Base-by-base conservation (phyloP, 2,113 vertebrate species). In the Plestiodon gilberti region DNA sequence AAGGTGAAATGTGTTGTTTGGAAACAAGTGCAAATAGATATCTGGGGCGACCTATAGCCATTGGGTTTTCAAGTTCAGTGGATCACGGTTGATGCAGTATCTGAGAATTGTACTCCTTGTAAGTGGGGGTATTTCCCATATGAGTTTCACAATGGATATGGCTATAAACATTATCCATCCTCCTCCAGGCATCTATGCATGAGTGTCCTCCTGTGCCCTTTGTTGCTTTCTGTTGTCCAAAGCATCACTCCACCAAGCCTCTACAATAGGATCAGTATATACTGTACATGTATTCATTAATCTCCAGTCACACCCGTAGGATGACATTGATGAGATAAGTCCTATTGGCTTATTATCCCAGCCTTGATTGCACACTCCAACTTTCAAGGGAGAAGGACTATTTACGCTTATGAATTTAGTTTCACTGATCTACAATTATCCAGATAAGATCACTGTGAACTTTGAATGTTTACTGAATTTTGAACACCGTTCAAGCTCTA, bases 241-340 rank as follows among this genome's bases (percentile, higher is more conserved):
- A 82, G 33, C 69, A 85, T 87, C 79, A 88, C 48, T 0, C 0
- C 65, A 82, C 77, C 75, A 76, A 83, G 74, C 7, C 87, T 67
- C 4, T 6, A 15, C n/a, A 88, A 78, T 38, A 38, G 48, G 22
- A 90, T 28, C 75, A 67, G 61, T n/a, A 8, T 48, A 48, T 11
- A 65, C 64, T 1, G 4, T 62, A 3, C 17, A 52, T 48, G 59
- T 38, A 48, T 67, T 82, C n/a, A 52, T 57, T 77, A 73, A 20
- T 11, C 89, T 86, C 61, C 69, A 87, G 74, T 69, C 25, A 71
- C 65, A 23, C 35, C 85, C 80, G 14, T 86, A 1, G 0, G 57
- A 79, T 87, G 85, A 89, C 88, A 62, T 82, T 84, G 79, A 90
- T 70, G 61, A 89, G 82, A 83, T 6, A 80, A 88, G 84, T 69